A percentile compares a stretch with the other conserved stretches of the same genome.
These are phyloP conservation scores for Himantopus leucocephalus DNA, from an alignment of 2,113 vertebrate species.

Conservation along the genomic window DNA sequence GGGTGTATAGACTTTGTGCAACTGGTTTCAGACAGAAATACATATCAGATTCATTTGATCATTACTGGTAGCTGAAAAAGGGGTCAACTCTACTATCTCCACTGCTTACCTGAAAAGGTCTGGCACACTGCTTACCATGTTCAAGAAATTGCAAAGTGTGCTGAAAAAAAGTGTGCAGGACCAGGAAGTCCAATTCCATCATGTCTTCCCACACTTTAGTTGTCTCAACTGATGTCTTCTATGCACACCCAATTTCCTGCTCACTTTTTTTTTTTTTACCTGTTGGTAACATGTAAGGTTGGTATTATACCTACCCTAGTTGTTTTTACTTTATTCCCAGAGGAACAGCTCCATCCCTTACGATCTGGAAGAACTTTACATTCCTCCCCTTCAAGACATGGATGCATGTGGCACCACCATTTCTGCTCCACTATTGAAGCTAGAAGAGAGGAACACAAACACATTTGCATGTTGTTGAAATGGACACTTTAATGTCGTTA, in stretches of 20 bases:
- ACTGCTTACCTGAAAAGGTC: slow-evolving; percentile 45
- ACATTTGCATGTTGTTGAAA: not conserved
- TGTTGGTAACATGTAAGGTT: slow-evolving; percentile 4
- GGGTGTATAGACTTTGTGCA: not conserved
- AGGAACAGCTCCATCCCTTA: slow-evolving; percentile 98
- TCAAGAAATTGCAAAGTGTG: not conserved
- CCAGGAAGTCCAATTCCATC: not conserved
- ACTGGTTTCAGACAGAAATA: not conserved
- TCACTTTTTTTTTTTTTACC: not conserved
- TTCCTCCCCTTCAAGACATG: slow-evolving; percentile 96
- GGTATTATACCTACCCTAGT: slow-evolving; percentile 85
- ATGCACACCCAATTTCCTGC: not conserved
- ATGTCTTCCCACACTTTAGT: not conserved
- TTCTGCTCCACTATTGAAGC: slow-evolving; percentile 98
- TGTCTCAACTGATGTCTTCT: not conserved
- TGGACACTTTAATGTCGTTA: not conserved
- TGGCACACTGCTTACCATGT: slow-evolving; percentile 1
- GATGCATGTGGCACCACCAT: slow-evolving; percentile 99
- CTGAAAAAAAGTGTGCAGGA: not conserved
- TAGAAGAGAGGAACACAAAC: slow-evolving; percentile 51
- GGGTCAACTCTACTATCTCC: not conserved
- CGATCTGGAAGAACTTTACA: slow-evolving; percentile 97
- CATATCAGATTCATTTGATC: not conserved
- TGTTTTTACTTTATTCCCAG: slow-evolving; percentile 98
- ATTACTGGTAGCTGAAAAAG: not conserved